Base-by-base conservation (phyloP, 2,888 invertebrate genomes). In the Pasiphila rectangulata region DNA sequence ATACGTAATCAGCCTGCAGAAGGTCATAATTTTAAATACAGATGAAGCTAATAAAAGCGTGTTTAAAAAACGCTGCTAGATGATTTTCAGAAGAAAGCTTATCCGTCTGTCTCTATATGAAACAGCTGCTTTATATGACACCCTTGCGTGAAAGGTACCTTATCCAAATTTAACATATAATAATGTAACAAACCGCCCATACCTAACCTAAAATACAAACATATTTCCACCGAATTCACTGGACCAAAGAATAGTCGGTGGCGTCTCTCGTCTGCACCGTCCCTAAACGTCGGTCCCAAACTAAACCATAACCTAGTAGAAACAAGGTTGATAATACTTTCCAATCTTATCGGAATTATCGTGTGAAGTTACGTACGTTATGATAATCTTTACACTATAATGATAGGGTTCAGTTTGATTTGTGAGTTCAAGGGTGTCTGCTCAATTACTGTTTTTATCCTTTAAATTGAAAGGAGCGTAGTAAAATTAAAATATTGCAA, bases 331-430 rank as follows among this genome's bases (percentile, higher is more conserved):
- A 24, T 29, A 39, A 23, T 44, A n/a, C 6, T 23, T 23, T 9
- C 10, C 9, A 1, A 1, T 25, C 24, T 20, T 19, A 37, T 25
- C 37, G 45, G 37, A 25, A 19, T 35, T 40, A 44, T 42, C 40
- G 39, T 36, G 42, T 34, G 46, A 47, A 37, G 38, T 46, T n/a
- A n/a, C n/a, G n/a, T n/a, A n/a, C n/a, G 4, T 29, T 27, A 57
- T 55, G 49, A 36, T 48, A 46, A 46, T 46, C 46, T 43, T 51
- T 49, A 41, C 40, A 29, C 4, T 2, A 23, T 49, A 49, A 52
- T 42, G 17, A 46, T 37, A 47, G 39, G 44, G 42, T 40, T 37
- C 36, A 36, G n/a, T 44, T 34, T 50, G 30, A 53, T 50, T 38
- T 46, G 19, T 38, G 44, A 48, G 56, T 50, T 56, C 48, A 50